Percentiles rank a stretch among this genome's conserved stretches.
phyloP scores from a whole-genome alignment of 1,140 invertebrate species.

The Lutraria rhynchaena region DNA sequence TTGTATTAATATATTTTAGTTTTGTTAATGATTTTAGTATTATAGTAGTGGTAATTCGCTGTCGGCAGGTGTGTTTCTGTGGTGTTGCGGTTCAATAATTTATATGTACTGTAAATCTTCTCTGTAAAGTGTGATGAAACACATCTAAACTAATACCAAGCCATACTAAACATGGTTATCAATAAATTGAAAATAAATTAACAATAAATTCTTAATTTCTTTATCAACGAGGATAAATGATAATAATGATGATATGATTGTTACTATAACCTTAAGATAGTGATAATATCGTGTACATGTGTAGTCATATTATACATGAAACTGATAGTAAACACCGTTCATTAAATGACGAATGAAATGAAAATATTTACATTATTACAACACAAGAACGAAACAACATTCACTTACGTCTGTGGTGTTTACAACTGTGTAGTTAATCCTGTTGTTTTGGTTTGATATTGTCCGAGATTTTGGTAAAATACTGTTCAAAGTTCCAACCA shows the following conservation, averaged over 20 bases:
- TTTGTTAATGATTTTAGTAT: not conserved
- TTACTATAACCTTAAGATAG: not conserved
- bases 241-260: too few relatives aligned
- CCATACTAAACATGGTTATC: too few relatives aligned
- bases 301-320: not conserved
- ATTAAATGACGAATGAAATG: not conserved
- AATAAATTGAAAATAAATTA: too few relatives aligned
- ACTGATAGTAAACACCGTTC: not conserved
- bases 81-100: too few relatives aligned
- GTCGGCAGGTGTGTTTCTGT: too few relatives aligned
- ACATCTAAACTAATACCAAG: too few relatives aligned
- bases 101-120: too few relatives aligned
- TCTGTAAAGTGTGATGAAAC: too few relatives aligned
- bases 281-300: not conserved
- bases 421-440: not conserved
- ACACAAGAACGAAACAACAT: not conserved
- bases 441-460: not conserved
- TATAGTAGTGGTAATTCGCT: too few relatives aligned
- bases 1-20: not conserved
- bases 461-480: not conserved
- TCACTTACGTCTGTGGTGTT: slow-evolving; percentile 18
- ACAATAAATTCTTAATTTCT: too few relatives aligned
- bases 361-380: not conserved
- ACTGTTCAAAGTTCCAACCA: not conserved
- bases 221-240: too few relatives aligned